These are phyloP conservation scores for Meloe dianella DNA, from an alignment of 2,888 invertebrate species.

Conservation along the genomic window DNA sequence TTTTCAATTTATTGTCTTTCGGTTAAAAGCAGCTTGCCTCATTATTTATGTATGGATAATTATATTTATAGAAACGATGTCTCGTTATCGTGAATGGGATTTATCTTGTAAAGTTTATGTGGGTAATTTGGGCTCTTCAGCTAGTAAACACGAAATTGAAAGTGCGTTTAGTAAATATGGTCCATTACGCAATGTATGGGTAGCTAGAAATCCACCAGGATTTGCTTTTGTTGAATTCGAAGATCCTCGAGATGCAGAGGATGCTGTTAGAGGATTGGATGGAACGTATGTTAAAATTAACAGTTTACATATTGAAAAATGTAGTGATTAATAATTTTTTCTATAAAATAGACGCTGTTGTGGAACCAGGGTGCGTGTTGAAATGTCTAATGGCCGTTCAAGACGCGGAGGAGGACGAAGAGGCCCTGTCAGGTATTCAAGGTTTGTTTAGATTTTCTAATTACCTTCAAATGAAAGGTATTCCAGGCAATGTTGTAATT, in stretches of 20 bases:
- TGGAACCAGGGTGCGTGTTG: slow-evolving; percentile 87
- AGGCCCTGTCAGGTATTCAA: slow-evolving; percentile 56
- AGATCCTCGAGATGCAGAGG: slow-evolving; percentile 90
- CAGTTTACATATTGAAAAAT: too few relatives aligned
- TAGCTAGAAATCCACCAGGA: slow-evolving; percentile 95
- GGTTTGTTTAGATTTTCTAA: slow-evolving; percentile 41
- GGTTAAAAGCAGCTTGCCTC: background rate
- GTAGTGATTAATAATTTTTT: too few relatives aligned
- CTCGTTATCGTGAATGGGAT: slow-evolving; percentile 82
- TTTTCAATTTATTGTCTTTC: background rate
- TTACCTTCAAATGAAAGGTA: background rate
- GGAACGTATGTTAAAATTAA: slow-evolving; percentile 48
- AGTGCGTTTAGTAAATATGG: slow-evolving; percentile 94
- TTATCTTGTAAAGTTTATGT: slow-evolving; percentile 93
- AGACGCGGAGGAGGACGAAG: slow-evolving; percentile 64
- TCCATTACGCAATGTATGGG: slow-evolving; percentile 93
- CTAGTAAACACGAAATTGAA: slow-evolving; percentile 92
- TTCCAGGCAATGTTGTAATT: background rate
- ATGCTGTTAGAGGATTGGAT: slow-evolving; percentile 73
- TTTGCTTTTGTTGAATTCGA: slow-evolving; percentile 96
- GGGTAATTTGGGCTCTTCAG: slow-evolving; percentile 90
- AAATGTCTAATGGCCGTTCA: slow-evolving; percentile 90
- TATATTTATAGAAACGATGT: slow-evolving; percentile 60
- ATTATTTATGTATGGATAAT: background rate
- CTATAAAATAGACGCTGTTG: slow-evolving; percentile 75